A percentile compares a stretch with the other conserved stretches of the same genome.
phyloP scores from a whole-genome alignment of 92 coral and sea anemone species.

The Parazoanthus darwini region DNA sequence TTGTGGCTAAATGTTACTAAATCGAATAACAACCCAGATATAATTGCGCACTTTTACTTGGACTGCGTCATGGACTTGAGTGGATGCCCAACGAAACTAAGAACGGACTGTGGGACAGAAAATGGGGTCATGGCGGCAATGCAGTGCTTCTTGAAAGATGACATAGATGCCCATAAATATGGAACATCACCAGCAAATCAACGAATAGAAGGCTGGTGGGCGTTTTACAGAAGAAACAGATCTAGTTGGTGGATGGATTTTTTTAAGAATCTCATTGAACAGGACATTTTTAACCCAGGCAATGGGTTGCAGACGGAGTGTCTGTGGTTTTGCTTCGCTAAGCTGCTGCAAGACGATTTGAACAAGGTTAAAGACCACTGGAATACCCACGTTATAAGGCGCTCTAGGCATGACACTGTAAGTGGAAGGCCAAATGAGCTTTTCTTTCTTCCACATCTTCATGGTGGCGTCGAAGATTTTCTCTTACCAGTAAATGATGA shows the following conservation, averaged over 20 bases:
- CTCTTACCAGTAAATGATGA: no score
- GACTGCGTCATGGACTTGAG: not conserved
- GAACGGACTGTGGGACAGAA: not conserved
- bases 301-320: no score
- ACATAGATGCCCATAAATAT: not conserved
- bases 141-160: not conserved
- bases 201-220: conserved; percentile 46
- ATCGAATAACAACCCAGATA: not conserved
- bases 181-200: not conserved
- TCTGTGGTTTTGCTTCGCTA: no score
- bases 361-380: no score
- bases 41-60: not conserved
- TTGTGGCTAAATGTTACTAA: not conserved
- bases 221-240: conserved; percentile 42
- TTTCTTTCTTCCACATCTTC: no score
- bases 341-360: no score
- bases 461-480: no score
- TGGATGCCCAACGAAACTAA: not conserved
- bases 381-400: no score
- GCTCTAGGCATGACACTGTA: no score
- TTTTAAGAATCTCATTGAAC: conserved; percentile 48
- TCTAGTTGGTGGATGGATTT: conserved; percentile 57
- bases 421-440: no score
- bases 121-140: not conserved
- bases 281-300: conserved; percentile 41